A percentile compares a stretch with the other conserved stretches of the same genome.
phyloP scores from a whole-genome alignment of 2,888 invertebrate species.

The Baronia brevicornis region DNA sequence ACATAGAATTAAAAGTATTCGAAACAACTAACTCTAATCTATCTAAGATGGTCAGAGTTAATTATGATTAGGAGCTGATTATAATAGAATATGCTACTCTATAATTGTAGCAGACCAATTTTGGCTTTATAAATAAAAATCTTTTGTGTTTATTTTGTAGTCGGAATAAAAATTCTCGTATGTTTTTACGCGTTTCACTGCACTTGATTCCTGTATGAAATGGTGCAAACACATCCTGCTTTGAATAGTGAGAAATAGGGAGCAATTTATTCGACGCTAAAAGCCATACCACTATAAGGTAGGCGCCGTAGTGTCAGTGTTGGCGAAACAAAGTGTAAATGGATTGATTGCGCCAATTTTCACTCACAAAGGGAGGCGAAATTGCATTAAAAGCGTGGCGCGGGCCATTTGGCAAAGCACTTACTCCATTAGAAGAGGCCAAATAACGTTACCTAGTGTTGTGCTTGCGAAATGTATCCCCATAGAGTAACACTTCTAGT shows the following conservation, averaged over 20 bases:
- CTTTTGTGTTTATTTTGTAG: slow-evolving; percentile 3
- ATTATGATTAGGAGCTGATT: no score
- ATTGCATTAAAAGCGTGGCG: slow-evolving; percentile 75
- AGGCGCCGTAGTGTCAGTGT: slow-evolving; percentile 37
- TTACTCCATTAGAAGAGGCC: slow-evolving; percentile 68
- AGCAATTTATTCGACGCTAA: slow-evolving; percentile 51
- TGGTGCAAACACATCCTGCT: slow-evolving; percentile 11
- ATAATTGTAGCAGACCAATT: no score
- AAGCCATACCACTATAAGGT: slow-evolving; percentile 44
- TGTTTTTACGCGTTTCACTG: no score
- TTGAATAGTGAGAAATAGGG: slow-evolving; percentile 25
- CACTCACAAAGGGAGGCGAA: slow-evolving; percentile 67
- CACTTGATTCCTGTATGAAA: slow-evolving; percentile 3
- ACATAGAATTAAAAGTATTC: no score
- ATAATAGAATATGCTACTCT: no score
- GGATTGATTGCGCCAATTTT: slow-evolving; percentile 76
- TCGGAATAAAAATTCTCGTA: no score
- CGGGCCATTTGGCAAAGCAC: slow-evolving; percentile 70
- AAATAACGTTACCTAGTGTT: slow-evolving; percentile 70
- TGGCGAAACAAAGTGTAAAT: slow-evolving; percentile 76
- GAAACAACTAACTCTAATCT: no score
- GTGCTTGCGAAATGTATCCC: slow-evolving; percentile 32
- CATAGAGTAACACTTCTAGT: slow-evolving; percentile 23
- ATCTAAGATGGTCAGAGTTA: no score
- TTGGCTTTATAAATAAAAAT: no score